Evolutionary conservation across 2,797 vertebrate genomes (phyloP).

Genomic region (Chromobotia macracanthus): DNA sequence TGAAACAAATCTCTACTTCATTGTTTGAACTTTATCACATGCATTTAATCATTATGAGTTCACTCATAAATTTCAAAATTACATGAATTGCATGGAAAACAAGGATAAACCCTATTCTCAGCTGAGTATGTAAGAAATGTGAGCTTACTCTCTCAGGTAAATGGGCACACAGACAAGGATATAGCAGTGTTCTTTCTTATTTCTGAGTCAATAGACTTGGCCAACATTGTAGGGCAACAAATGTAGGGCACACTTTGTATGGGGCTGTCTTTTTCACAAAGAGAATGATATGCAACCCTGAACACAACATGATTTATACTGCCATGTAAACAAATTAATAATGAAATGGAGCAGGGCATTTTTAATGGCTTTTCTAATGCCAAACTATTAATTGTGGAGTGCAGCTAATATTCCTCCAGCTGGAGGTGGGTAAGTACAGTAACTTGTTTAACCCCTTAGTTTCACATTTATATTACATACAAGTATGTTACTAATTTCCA

Average conservation of each 20-base stretch:
- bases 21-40: not conserved
- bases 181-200: conserved; percentile 12
- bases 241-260: conserved; percentile 1
- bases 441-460: not conserved
- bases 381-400: too few species aligned
- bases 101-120: not conserved
- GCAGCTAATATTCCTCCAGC: not conserved
- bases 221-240: not conserved
- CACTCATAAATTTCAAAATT: not conserved
- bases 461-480: not conserved
- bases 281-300: not conserved
- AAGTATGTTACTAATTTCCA: too few species aligned
- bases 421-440: too few species aligned
- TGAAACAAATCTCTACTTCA: not conserved
- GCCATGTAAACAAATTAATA: not conserved
- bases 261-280: not conserved
- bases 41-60: not conserved
- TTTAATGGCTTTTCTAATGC: too few species aligned
- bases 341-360: too few species aligned
- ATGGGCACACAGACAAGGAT: conserved; percentile 2
- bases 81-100: not conserved
- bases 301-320: not conserved
- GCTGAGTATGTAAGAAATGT: conserved; percentile 27
- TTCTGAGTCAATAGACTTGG: not conserved
- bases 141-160: not conserved